Conservation (phyloP, 1,140 invertebrate species). For the Drosophila repletoides region DNA sequence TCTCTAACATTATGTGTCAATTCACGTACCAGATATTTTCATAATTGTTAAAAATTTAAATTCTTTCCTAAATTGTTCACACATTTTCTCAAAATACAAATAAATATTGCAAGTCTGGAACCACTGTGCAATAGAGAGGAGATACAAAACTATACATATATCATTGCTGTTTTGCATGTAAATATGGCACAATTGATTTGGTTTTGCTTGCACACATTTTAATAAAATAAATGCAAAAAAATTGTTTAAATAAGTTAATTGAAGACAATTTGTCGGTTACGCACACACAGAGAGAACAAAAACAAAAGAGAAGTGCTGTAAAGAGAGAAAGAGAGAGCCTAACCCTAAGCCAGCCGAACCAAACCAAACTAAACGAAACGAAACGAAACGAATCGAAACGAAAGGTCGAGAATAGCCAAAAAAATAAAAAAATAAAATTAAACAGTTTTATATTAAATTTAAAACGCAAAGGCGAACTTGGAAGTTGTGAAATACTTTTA, state of each 20-base stretch:
- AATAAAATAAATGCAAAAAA: constrained; percentile 80
- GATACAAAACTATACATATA: constrained; percentile 6
- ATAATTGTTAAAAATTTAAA: too few relatives aligned
- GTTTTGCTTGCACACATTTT: constrained; percentile 75
- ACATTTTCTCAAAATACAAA: too few relatives aligned
- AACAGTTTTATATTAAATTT: constrained; percentile 5
- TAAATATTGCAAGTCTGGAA: neutral
- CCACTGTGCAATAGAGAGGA: constrained; percentile 45
- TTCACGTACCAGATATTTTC: too few relatives aligned
- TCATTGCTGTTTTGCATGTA: constrained; percentile 30
- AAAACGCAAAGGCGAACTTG: constrained; percentile 20
- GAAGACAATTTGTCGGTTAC: constrained; percentile 73
- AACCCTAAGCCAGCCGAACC: too few relatives aligned
- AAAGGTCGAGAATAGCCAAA: constrained; percentile 57
- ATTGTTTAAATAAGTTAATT: constrained; percentile 77
- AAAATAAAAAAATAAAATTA: too few relatives aligned
- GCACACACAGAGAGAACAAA: constrained; percentile 1
- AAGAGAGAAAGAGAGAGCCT: neutral
- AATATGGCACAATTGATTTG: constrained; percentile 44
- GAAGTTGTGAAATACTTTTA: too few relatives aligned
- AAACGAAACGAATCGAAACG: neutral
- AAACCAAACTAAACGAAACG: neutral
- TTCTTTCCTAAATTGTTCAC: too few relatives aligned
- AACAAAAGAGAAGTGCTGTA: neutral
- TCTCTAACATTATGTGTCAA: too few relatives aligned